Evolutionary conservation across 2,113 vertebrate species (phyloP), one percentile per base, ranked within the genome.

Genomic region (Hippocampus mohnikei): DNA sequence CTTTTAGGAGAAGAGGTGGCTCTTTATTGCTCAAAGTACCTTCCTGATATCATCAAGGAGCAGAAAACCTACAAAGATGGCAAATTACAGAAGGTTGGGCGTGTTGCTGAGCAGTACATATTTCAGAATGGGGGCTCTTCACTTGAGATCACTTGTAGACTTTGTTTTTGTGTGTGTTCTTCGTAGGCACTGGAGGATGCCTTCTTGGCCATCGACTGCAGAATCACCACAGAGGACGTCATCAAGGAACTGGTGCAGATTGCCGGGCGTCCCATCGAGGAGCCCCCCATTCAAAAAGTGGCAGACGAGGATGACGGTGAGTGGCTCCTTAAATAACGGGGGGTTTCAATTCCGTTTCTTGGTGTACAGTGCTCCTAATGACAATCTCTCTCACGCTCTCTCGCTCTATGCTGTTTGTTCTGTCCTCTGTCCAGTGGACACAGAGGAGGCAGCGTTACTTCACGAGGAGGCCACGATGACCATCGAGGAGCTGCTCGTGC

Each of bases 401-500:
- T 13, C 33, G 33, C 33, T 50, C 18, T 29, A 18, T 67, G 5
- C 40, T 11, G 10, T 69, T 20, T 1, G 75, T 58, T 64, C 60
- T 53, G 37, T 6, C 61, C 46, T 73, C 12, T 40, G n/a, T 8
- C 58, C 53, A 99, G 97, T 99, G 93, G 97, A 99, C 86, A 98
- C 94, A 16, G 97, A 98, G 86, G 97, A 99, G 88, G 94, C 97
- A 16, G 95, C 94, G 76, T 88, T 99, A 77, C 93, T 99, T 75
- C 96, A 99, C 0, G 97, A 99, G 79, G 97, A 99, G 86, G 97
- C 97, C 82, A 97, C 97, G 33, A 98, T 99, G 96, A 98, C 97
- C 72, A 98, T 99, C 10, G 97, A 99, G 88, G 97, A 99, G 88
- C 91, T 99, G 80, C 93, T 99, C 50, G 93, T 94, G 0, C 96